A percentile compares a stretch with the other conserved stretches of the same genome.
phyloP scores from a whole-genome alignment of 2,797 vertebrate species.

The Coreius guichenoti region DNA sequence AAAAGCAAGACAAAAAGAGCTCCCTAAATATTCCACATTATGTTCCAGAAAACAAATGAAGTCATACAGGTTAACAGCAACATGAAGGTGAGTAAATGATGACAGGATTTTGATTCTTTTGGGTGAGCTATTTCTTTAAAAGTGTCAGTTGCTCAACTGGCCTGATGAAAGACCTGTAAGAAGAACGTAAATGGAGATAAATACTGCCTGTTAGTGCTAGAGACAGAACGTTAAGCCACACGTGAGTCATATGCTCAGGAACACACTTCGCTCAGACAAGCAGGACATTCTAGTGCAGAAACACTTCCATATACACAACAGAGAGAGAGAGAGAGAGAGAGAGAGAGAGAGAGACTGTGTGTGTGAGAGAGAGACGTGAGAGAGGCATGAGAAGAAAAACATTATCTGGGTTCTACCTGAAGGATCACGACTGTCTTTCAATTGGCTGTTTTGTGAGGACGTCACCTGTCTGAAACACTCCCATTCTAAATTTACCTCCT shows the following conservation, averaged over 20 bases:
- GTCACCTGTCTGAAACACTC: conserved; percentile 26
- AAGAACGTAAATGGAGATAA: conserved; percentile 71
- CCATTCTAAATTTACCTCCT: conserved; percentile 62
- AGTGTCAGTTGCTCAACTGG: conserved; percentile 56
- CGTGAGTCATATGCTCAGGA: conserved; percentile 5
- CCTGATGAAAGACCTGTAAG: conserved; percentile 65
- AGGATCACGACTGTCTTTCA: conserved; percentile 44
- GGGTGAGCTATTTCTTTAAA: conserved; percentile 42
- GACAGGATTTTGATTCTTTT: neutral
- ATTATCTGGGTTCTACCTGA: conserved; percentile 7
- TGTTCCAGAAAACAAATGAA: neutral
- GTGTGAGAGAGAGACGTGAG: too few relatives aligned
- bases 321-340: neutral
- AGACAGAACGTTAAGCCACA: conserved; percentile 22
- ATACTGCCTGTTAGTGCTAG: conserved; percentile 56
- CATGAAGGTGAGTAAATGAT: neutral
- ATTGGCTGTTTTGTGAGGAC: conserved; percentile 55
- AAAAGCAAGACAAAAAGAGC: neutral
- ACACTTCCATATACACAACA: neutral
- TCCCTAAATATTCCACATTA: neutral
- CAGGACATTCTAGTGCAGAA: neutral
- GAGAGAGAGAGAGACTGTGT: neutral
- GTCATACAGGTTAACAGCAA: neutral
- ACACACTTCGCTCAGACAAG: neutral
- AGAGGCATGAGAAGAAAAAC: neutral